A percentile compares a stretch with the other conserved stretches of the same genome.
phyloP scores from a whole-genome alignment of 2,797 vertebrate genomes.

The Nothura maculosa region DNA sequence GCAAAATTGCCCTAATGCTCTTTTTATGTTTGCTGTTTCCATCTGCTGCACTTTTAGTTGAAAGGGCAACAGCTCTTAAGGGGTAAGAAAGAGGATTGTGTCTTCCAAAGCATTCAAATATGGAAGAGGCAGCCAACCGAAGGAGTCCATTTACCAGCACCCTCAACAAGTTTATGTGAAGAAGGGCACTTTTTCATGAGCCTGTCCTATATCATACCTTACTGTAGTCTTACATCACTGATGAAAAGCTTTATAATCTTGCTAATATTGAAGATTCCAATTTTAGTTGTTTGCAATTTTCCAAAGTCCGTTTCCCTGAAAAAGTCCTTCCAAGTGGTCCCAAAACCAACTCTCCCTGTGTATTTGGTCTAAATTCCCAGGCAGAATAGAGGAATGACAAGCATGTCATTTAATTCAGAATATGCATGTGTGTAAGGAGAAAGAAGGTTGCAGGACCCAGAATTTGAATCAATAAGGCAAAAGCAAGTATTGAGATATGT shows the following conservation, averaged over 20 bases:
- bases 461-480: background rate
- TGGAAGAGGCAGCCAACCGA: background rate
- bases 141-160: background rate
- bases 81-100: background rate
- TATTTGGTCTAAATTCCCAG: background rate
- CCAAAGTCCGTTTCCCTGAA: background rate
- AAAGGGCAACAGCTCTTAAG: background rate
- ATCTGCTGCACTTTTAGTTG: background rate
- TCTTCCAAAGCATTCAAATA: background rate
- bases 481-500: accelerated
- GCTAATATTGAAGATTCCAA: background rate
- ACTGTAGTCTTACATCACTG: background rate
- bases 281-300: background rate
- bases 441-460: background rate
- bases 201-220: background rate
- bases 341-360: background rate
- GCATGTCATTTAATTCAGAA: background rate
- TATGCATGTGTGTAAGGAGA: background rate
- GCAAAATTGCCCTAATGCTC: background rate
- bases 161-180: background rate
- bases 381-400: background rate
- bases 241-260: background rate
- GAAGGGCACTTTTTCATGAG: background rate
- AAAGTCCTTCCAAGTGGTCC: background rate
- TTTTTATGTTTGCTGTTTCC: background rate